Evolutionary conservation across 2,113 vertebrate genomes (phyloP), one percentile per base, ranked within the genome.

Genomic region (Egretta garzetta): DNA sequence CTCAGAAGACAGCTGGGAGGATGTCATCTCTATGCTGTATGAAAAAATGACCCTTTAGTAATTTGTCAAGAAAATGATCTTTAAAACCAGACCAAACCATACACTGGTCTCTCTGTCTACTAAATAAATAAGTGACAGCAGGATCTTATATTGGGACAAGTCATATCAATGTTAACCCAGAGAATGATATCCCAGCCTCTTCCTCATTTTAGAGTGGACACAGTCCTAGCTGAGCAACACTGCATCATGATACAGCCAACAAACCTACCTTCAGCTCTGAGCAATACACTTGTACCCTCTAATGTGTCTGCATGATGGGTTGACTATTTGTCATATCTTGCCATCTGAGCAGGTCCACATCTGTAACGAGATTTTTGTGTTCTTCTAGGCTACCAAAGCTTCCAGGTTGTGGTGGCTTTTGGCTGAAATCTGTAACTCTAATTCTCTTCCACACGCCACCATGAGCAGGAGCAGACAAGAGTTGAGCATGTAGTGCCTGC

Each of bases 191-290:
- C 35, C 39, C 43, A 77, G 14, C 4, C 20, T 52, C 7, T 68
- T 63, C 23, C n/a, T 79, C 45, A 32, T 74, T 90, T 83, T 45
- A 35, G 64, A 79, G 39, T 19, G 27, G 24, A 14, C 35, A 35
- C 23, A 37, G 33, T 37, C 68, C 72, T 49, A 73, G 20, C 33
- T 24, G 39, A 92, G 50, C 37, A 39, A 33, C 26, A 45, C 37
- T 53, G 13, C 24, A 35, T 43, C 1, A 0, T 1, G 0, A 55
- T 32, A 64, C 30, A 70, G 50, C 32, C 72, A 66, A 27, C 4
- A 83, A 62, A 39, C 9, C 28, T 23, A 8, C 47, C 30, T 83
- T 62, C 50, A 77, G 33, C 32, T 80, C 73, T 49, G 64, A 84
- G 52, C 32, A 68, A 52, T 11, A 47, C 22, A 21, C 27, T 52